Evolutionary conservation across 2,797 vertebrate genomes (phyloP).

Genomic region (Pygocentrus nattereri): DNA sequence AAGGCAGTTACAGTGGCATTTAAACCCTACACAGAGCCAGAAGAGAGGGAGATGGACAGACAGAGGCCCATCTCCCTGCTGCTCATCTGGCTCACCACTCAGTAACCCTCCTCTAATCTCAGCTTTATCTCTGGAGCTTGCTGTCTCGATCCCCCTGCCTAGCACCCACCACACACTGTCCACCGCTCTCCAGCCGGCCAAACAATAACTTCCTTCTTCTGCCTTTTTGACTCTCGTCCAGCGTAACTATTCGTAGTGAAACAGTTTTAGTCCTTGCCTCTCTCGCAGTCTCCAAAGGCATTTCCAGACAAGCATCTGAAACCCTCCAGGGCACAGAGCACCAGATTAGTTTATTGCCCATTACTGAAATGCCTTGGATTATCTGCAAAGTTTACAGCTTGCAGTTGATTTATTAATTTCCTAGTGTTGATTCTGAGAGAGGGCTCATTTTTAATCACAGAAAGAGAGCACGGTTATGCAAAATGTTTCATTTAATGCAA

Average conservation of each 20-base stretch:
- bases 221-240: conserved; percentile 32
- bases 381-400: conserved; percentile 37
- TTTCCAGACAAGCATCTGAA: conserved; percentile 36
- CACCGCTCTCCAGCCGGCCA: conserved; percentile 19
- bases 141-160: not conserved
- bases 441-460: conserved; percentile 38
- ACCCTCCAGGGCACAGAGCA: conserved; percentile 17
- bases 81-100: conserved; percentile 27
- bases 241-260: conserved; percentile 41
- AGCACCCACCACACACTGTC: conserved; percentile 15
- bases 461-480: conserved; percentile 20
- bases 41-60: not conserved
- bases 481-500: conserved; percentile 42
- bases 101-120: conserved; percentile 38
- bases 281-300: conserved; percentile 28
- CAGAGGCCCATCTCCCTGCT: conserved; percentile 2
- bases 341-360: conserved; percentile 26
- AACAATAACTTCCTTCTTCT: conserved; percentile 44
- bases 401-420: conserved; percentile 58
- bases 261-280: conserved; percentile 42
- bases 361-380: conserved; percentile 28
- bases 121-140: conserved; percentile 7
- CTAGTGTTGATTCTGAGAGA: conserved; percentile 49
- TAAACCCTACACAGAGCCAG: not conserved
- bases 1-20: not conserved